Evolutionary conservation across 2,888 invertebrate genomes (phyloP).

Genomic region (Plusia festucae): DNA sequence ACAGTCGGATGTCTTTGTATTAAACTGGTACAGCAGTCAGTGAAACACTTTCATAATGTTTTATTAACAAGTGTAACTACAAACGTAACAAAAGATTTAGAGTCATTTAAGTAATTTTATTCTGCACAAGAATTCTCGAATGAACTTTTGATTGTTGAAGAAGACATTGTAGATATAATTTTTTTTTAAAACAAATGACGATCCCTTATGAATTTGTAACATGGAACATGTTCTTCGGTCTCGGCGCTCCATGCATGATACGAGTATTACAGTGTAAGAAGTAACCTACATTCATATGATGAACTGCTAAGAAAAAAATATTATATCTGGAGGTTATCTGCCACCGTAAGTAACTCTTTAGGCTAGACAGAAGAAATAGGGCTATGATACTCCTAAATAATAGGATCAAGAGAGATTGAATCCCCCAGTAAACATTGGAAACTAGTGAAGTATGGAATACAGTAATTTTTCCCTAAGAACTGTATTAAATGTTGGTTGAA

Average conservation of each 20-base stretch:
- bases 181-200: too few relatives aligned
- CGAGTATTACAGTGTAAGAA: conserved; percentile 10
- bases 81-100: too few relatives aligned
- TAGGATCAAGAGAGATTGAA: conserved; percentile 34
- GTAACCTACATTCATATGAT: conserved; percentile 39
- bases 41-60: too few relatives aligned
- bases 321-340: conserved; percentile 57
- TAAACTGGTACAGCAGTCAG: too few relatives aligned
- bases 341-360: conserved; percentile 48
- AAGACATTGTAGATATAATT: too few relatives aligned
- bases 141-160: too few relatives aligned
- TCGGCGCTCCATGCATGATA: neutral
- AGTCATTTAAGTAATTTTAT: too few relatives aligned
- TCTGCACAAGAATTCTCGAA: too few relatives aligned
- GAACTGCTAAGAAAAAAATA: conserved; percentile 39
- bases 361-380: conserved; percentile 50
- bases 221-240: too few relatives aligned
- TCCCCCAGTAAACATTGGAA: neutral
- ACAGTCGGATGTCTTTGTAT: neutral
- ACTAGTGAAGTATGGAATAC: neutral
- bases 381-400: conserved; percentile 45
- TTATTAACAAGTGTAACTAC: too few relatives aligned
- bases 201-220: too few relatives aligned
- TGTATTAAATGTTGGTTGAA: neutral
- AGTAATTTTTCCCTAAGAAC: neutral